Evolutionary conservation across 1,140 invertebrate genomes (phyloP), one percentile per base, ranked within the genome.

Genomic region (Drosophila neocordata): DNA sequence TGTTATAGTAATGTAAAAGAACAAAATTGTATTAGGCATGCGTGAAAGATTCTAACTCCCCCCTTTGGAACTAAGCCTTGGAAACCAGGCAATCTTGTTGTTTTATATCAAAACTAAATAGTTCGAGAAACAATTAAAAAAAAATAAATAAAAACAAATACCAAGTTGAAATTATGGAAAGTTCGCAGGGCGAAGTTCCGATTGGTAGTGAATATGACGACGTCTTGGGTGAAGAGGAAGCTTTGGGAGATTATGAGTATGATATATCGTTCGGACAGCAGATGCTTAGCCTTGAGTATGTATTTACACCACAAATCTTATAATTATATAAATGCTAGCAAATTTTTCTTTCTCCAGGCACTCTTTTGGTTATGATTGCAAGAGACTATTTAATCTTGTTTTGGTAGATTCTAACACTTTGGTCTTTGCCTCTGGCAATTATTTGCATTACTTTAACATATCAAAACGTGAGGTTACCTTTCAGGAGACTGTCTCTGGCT

Each of bases 351-450:
- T 52, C 2, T 65, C 0, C 51, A 96, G 96, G 92, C 93, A 96
- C 93, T 97, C 96, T 0, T 97, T 95, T 92, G 96, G 96, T n/a
- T 98, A 97, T 84, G 95, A 98, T 85, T 97, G 96, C 88, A 94
- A 93, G 67, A 96, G 94, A 71, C 93, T 95, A 55, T 96, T 95
- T 76, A 98, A 98, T 91, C 89, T 98, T 8, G 94, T 95, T 59
- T 92, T 95, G 0, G 93, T 95, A 41, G 96, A 97, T 90, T 92
- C 94, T 8, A 92, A 95, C 6, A 95, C 95, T 0, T 81, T 98
- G 8, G 93, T 96, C 9, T 98, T 96, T 93, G 93, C 94, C 0
- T 95, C 97, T 1, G 97, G 97, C 22, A 97, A 96, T 92, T 93
- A 96, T 27, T 93, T 98, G 15, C 94, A 96, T 68, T 95, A 97